Conservation (phyloP, 2,888 invertebrate species). For the Gymnoscelis rufifasciata region DNA sequence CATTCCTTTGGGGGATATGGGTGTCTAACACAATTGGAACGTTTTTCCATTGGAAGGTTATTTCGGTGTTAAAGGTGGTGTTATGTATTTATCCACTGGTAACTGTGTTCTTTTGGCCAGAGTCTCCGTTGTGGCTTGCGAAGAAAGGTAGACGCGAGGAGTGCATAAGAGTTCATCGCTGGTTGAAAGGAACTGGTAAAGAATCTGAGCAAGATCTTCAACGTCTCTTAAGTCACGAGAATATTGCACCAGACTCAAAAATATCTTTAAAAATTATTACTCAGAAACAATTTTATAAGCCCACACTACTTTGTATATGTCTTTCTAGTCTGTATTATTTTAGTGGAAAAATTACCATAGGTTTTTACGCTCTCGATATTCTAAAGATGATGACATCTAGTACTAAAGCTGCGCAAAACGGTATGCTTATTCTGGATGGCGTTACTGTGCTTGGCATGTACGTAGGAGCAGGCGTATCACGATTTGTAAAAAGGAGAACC, state of each 20-base stretch:
- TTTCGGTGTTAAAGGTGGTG: neutral
- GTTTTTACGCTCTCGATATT: constrained; percentile 28
- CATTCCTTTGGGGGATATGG: constrained; percentile 27
- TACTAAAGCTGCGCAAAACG: constrained; percentile 36
- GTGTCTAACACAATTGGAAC: constrained; percentile 25
- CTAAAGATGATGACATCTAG: constrained; percentile 37
- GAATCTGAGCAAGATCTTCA: neutral
- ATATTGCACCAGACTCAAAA: neutral
- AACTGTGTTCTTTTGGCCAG: constrained; percentile 26
- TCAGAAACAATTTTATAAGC: neutral
- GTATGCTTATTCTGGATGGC: constrained; percentile 44
- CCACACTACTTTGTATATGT: neutral
- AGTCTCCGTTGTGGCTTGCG: constrained; percentile 34
- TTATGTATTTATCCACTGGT: constrained; percentile 18
- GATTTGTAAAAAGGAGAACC: constrained; percentile 20
- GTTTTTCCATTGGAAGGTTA: neutral
- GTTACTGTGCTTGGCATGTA: constrained; percentile 41
- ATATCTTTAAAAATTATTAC: neutral
- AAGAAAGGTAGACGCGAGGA: constrained; percentile 27
- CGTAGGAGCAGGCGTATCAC: constrained; percentile 28
- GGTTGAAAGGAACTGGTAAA: neutral
- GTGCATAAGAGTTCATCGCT: constrained; percentile 8
- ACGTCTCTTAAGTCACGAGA: neutral
- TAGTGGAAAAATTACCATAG: constrained; percentile 9
- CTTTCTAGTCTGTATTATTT: neutral